Percentiles rank a stretch among this genome's conserved stretches.
These are phyloP conservation scores for Rhadina sibilatrix DNA, from an alignment of 2,113 vertebrate species.

Conservation along the genomic window DNA sequence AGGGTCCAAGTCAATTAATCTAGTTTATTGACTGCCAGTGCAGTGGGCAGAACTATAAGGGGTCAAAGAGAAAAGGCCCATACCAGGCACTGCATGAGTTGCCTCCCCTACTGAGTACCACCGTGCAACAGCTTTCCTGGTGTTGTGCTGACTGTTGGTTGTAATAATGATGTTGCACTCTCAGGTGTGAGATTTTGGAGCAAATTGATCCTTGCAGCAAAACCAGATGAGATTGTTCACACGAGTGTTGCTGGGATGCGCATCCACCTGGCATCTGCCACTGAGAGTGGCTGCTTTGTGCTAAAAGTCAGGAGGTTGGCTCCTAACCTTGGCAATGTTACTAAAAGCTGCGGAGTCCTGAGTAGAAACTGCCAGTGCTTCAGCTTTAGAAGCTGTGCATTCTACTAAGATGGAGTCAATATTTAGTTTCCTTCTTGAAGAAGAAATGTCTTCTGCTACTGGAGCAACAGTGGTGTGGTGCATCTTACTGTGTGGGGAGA, in stretches of 20 bases:
- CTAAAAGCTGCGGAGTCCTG: neutral
- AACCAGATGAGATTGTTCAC: neutral
- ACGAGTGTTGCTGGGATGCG: fast-evolving
- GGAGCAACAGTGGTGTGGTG: neutral
- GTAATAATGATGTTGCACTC: fast-evolving
- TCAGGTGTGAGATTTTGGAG: neutral
- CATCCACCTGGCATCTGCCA: neutral
- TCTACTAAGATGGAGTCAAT: neutral
- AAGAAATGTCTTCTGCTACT: neutral
- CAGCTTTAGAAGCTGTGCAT: neutral
- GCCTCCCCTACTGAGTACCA: neutral
- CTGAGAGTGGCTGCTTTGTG: fast-evolving
- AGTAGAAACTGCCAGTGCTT: fast-evolving
- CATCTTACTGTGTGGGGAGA: neutral
- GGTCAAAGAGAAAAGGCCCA: neutral
- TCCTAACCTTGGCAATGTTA: fast-evolving
- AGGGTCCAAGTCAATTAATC: neutral
- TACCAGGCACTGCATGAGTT: neutral
- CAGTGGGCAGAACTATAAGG: neutral
- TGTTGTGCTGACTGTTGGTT: neutral
- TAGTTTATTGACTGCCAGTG: neutral
- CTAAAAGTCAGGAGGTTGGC: neutral
- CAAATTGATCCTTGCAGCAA: neutral
- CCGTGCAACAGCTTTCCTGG: fast-evolving
- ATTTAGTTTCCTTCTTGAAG: neutral